Evolutionary conservation across 2,113 vertebrate genomes (phyloP).

Genomic region (Anolis carolinensis): DNA sequence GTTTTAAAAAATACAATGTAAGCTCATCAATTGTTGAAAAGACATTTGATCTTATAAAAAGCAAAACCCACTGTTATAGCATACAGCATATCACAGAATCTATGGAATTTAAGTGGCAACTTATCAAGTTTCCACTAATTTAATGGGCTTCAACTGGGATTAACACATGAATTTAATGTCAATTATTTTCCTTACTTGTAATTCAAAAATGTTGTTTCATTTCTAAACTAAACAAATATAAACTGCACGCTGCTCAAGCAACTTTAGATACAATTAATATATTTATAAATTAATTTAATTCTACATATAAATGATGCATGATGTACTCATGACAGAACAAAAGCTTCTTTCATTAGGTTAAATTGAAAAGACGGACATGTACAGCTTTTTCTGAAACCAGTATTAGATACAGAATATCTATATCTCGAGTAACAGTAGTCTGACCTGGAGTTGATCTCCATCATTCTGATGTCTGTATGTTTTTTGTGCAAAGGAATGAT

Average conservation of each 20-base stretch:
- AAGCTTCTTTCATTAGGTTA: background rate
- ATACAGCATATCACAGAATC: too few species aligned
- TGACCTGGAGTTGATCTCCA: too few species aligned
- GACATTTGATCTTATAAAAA: too few species aligned
- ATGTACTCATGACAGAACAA: background rate
- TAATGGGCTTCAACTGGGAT: too few species aligned
- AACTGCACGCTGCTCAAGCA: fast-evolving
- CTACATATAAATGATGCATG: background rate
- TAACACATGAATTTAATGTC: background rate
- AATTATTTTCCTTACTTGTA: background rate
- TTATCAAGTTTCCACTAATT: too few species aligned
- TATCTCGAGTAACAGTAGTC: background rate
- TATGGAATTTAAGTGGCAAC: too few species aligned
- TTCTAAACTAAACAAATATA: background rate
- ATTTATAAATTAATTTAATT: background rate
- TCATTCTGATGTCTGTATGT: background rate
- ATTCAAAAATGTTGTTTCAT: background rate
- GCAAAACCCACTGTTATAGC: too few species aligned
- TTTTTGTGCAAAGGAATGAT: background rate
- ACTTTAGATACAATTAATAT: background rate
- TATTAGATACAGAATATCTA: background rate
- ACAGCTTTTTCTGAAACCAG: background rate
- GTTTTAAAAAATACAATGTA: background rate
- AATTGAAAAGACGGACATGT: background rate
- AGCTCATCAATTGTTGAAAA: too few species aligned